phyloP scores from a whole-genome alignment of 2,113 vertebrate species.

The Nematolebias whitei region DNA sequence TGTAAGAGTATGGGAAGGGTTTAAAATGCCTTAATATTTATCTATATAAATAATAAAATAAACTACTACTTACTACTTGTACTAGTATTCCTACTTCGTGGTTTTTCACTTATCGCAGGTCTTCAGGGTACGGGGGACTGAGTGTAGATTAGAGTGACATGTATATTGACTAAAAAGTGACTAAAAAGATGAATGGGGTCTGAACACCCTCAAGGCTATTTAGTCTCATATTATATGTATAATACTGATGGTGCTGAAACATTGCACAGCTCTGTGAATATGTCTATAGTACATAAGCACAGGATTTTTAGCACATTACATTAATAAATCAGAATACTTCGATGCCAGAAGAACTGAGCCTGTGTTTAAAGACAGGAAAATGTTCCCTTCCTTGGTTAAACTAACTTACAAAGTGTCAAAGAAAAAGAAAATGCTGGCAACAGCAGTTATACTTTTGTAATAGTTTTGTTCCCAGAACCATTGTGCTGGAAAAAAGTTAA shows the following conservation, averaged over 20 bases:
- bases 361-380: not conserved
- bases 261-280: not conserved
- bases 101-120: too few relatives aligned
- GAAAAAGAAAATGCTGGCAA: conserved; percentile 12
- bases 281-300: not conserved
- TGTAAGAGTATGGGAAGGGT: too few relatives aligned
- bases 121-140: too few relatives aligned
- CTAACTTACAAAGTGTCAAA: conserved; percentile 16
- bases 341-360: not conserved
- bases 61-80: too few relatives aligned
- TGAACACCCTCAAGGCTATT: too few relatives aligned
- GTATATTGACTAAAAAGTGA: too few relatives aligned
- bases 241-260: conserved; percentile 23
- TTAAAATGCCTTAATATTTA: too few relatives aligned
- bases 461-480: conserved; percentile 60
- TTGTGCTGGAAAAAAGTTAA: conserved; percentile 66
- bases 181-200: too few relatives aligned
- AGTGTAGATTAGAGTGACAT: too few relatives aligned
- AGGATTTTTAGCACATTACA: not conserved
- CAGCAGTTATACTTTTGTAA: conserved; percentile 46
- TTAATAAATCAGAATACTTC: not conserved
- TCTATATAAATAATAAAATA: too few relatives aligned
- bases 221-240: too few relatives aligned
- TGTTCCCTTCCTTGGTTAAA: conserved; percentile 5
- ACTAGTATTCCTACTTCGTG: too few relatives aligned